A percentile compares a stretch with the other conserved stretches of the same genome.
Conservation (phyloP, 1,140 invertebrate species). For the Anastrepha obliqua region DNA sequence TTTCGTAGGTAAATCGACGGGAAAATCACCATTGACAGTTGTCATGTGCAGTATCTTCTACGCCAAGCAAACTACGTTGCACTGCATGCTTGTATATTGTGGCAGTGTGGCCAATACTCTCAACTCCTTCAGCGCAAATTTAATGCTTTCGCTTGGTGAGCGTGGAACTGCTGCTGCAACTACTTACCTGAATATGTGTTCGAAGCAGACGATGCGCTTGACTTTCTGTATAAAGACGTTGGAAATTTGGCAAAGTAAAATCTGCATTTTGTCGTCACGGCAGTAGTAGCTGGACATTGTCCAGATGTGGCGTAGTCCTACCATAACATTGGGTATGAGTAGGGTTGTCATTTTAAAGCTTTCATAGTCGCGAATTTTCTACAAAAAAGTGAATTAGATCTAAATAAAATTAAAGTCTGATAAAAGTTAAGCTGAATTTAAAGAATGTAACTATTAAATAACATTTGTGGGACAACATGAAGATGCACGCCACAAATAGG, state of each 20-base stretch:
- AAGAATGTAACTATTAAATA: too few species aligned
- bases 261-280: slow-evolving; percentile 84
- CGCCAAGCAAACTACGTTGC: background rate
- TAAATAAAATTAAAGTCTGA: too few species aligned
- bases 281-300: slow-evolving; percentile 85
- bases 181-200: slow-evolving; percentile 82
- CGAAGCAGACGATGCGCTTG: slow-evolving; percentile 81
- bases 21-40: slow-evolving; percentile 48
- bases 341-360: slow-evolving; percentile 83
- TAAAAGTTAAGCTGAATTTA: too few species aligned
- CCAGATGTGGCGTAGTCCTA: slow-evolving; percentile 90
- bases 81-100: background rate
- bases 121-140: slow-evolving; percentile 9
- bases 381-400: background rate
- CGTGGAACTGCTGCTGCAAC: background rate
- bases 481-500: too few species aligned
- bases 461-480: too few species aligned
- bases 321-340: slow-evolving; percentile 85
- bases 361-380: slow-evolving; percentile 83
- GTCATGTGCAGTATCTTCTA: slow-evolving; percentile 13
- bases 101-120: background rate
- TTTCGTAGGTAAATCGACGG: slow-evolving; percentile 41
- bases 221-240: slow-evolving; percentile 87
- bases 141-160: background rate
- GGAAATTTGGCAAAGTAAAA: slow-evolving; percentile 86